Conservation (phyloP, 2,797 vertebrate species). For the Sebastes melanostomus region DNA sequence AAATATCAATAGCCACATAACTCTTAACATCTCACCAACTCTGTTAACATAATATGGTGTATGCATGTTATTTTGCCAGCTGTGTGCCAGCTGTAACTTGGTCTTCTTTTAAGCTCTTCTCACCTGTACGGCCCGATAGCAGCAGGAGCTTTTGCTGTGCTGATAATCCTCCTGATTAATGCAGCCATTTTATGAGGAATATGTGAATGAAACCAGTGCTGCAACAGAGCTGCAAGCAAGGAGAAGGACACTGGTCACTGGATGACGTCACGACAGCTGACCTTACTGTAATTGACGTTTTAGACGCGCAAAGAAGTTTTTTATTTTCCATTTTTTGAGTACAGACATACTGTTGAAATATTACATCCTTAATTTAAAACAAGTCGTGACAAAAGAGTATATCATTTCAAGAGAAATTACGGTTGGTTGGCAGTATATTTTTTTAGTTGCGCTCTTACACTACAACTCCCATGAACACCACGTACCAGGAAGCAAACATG, state of each 20-base stretch:
- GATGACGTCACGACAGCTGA: background rate
- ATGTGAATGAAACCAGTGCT: background rate
- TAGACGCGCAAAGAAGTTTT: background rate
- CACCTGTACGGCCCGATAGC: conserved; percentile 94
- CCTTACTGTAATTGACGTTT: conserved; percentile 21
- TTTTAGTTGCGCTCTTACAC: conserved; percentile 25
- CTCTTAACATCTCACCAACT: background rate
- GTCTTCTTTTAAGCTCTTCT: conserved; percentile 2
- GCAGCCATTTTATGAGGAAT: conserved; percentile 67
- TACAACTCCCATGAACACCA: conserved; percentile 12
- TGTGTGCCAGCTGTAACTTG: background rate
- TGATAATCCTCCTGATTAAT: conserved; percentile 87
- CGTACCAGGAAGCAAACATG: conserved; percentile 54
- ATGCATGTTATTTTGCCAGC: background rate
- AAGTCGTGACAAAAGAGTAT: rapidly evolving
- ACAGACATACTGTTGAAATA: rapidly evolving
- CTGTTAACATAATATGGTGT: background rate
- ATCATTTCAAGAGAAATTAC: rapidly evolving
- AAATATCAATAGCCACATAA: background rate
- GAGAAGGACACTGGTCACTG: rapidly evolving
- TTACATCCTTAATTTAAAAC: background rate
- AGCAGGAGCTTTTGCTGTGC: conserved; percentile 82
- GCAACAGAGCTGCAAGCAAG: background rate
- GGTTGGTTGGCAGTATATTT: rapidly evolving
- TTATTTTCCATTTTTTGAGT: background rate